These are phyloP conservation scores for Pachycephus smyrnensis DNA, from an alignment of 2,888 invertebrate species.

Conservation along the genomic window DNA sequence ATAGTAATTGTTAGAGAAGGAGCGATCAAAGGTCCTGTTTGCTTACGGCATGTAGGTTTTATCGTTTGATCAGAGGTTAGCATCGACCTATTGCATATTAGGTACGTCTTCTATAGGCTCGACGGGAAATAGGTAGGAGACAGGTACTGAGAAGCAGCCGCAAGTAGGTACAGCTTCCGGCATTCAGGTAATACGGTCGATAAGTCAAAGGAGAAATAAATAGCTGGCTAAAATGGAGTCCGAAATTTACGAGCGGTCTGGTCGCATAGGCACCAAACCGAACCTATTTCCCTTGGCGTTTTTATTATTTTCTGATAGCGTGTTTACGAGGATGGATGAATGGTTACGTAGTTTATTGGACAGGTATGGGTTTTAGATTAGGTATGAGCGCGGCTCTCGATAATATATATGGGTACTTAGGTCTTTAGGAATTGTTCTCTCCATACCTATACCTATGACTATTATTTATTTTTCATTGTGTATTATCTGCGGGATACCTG, in stretches of 20 bases:
- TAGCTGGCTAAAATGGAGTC: slow-evolving; percentile 37
- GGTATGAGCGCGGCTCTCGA: slow-evolving; percentile 24
- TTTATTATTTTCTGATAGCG: slow-evolving; percentile 60
- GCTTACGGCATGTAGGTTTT: not conserved
- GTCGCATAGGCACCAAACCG: slow-evolving; percentile 28
- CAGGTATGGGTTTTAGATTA: slow-evolving; percentile 60
- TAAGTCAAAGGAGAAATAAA: slow-evolving; percentile 41
- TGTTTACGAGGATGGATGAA: slow-evolving; percentile 49
- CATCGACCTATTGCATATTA: not conserved
- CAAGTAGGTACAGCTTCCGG: slow-evolving; percentile 11
- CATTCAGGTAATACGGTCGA: slow-evolving; percentile 15
- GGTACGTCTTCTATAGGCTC: not conserved
- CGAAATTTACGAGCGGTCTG: slow-evolving; percentile 51
- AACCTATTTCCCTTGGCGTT: slow-evolving; percentile 47
- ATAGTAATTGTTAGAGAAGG: slow-evolving; percentile 23
- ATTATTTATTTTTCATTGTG: not conserved
- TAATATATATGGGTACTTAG: not conserved
- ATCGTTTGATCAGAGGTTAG: not conserved
- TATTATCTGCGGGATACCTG: not conserved
- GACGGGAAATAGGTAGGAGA: not conserved
- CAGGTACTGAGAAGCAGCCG: not conserved
- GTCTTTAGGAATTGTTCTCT: not conserved
- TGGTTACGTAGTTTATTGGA: slow-evolving; percentile 57
- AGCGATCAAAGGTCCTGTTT: slow-evolving; percentile 30
- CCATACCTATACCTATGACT: not conserved